phyloP scores from a whole-genome alignment of 2,888 invertebrate species.

The Tenodera sinensis region DNA sequence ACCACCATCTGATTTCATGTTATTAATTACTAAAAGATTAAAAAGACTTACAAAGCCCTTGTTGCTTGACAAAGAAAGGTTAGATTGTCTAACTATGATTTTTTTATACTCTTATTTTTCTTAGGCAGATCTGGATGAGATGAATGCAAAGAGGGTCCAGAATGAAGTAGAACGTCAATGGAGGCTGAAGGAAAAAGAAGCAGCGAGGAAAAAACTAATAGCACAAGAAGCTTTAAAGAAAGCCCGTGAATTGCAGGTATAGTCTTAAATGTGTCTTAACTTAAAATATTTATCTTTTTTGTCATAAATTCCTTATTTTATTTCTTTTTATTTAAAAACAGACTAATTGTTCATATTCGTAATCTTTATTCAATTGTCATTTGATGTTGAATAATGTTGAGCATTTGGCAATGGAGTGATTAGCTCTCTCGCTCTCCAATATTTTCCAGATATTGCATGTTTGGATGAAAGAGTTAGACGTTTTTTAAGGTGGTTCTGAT shows the following conservation, averaged over 20 bases:
- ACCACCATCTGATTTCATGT: too few species aligned
- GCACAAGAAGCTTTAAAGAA: conserved; percentile 51
- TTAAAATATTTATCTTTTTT: not conserved
- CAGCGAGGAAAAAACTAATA: conserved; percentile 54
- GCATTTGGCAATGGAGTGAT: too few species aligned
- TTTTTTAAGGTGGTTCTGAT: too few species aligned
- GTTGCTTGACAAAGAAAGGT: too few species aligned
- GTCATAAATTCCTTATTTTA: not conserved
- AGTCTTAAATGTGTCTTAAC: not conserved
- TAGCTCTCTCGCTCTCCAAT: too few species aligned
- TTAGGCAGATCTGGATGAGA: conserved; percentile 48
- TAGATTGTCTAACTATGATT: not conserved
- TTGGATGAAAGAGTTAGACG: too few species aligned
- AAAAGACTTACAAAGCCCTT: too few species aligned
- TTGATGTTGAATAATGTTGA: too few species aligned
- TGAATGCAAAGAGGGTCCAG: conserved; percentile 51
- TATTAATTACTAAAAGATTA: too few species aligned
- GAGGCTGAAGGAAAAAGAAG: conserved; percentile 60
- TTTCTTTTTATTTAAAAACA: not conserved
- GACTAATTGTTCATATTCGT: not conserved
- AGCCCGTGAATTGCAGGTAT: conserved; percentile 45
- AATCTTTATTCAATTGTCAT: not conserved
- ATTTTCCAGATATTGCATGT: too few species aligned
- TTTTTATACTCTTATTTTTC: not conserved
- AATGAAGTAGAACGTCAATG: conserved; percentile 64